Base-by-base conservation (phyloP, 2,888 invertebrate genomes). In the Pharmacophagus antenor region DNA sequence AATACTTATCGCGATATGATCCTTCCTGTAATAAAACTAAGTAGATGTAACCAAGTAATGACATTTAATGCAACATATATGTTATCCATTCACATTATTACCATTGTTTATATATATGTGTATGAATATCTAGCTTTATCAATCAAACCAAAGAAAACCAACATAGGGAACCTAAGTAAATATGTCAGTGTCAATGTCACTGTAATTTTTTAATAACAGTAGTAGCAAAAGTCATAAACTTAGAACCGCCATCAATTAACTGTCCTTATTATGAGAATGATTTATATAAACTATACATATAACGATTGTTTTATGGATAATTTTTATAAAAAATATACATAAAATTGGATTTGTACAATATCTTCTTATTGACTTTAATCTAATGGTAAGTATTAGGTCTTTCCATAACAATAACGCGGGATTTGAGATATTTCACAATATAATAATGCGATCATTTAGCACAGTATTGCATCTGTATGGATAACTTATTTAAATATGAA, bases 1-100 rank as follows among this genome's bases (percentile, higher is more conserved):
- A 82, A 68, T 92, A 88, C 77, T 91, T 92, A 59, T 92, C 91
- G 60, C 71, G 85, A 70, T 91, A 93, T 47, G 91, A 86, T 59
- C 87, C 91, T 65, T 91, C 89, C 88, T 90, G 67, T 49, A 55
- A 58, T 51, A 27, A 51, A 56, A 61, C 46, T 22, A 20, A 4
- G 4, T 18, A 17, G 18, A 44, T 44, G 1, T 18, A 44, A 18
- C 6, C 4, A 7, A 44, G 8, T 44, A 18, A 10, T 10, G 8
- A 10, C 8, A 10, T 4, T 44, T 44, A 44, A 6, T 10, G 1
- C 10, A 8, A 10, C 27, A 6, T 4, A n/a, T 44, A 17, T 44
- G 18, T 6, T 18, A 44, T 2, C 2, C 18, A 6, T 21, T 12
- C 12, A 20, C 12, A 27, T 37, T 23, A 46, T 44, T 52, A 58